These are phyloP conservation scores for Ceratosolen fusciceps DNA, from an alignment of 1,140 invertebrate genomes.

Conservation along the genomic window DNA sequence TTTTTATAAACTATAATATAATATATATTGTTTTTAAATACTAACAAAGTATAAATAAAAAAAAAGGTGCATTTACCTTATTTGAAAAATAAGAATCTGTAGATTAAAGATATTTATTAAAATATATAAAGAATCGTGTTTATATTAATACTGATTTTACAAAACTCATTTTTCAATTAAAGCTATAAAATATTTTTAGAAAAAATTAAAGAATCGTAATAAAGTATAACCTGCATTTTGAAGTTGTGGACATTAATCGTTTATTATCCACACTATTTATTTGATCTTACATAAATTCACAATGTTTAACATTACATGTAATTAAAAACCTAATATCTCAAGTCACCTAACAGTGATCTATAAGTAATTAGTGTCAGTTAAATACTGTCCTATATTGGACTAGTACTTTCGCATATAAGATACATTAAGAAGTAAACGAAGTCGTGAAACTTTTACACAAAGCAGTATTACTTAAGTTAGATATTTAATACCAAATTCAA, in stretches of 20 bases:
- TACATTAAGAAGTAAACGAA: slow-evolving; percentile 41
- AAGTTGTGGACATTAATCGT: slow-evolving; percentile 36
- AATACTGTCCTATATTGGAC: slow-evolving; percentile 25
- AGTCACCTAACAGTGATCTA: slow-evolving; percentile 2
- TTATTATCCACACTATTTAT: slow-evolving; percentile 39
- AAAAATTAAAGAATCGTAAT: slow-evolving; percentile 4
- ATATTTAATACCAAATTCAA: slow-evolving; percentile 23
- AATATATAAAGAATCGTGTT: neutral
- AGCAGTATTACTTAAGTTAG: neutral
- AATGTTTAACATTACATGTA: slow-evolving; percentile 42
- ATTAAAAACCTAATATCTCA: slow-evolving; percentile 26
- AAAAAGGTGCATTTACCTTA: neutral
- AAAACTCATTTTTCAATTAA: slow-evolving; percentile 12
- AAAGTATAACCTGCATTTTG: slow-evolving; percentile 46
- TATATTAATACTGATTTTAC: slow-evolving; percentile 21
- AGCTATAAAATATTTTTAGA: slow-evolving; percentile 1
- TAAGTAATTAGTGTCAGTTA: neutral
- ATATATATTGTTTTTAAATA: neutral
- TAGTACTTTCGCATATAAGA: slow-evolving; percentile 21
- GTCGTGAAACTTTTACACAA: slow-evolving; percentile 18
- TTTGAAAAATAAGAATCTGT: neutral
- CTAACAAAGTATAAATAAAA: neutral
- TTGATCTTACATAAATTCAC: slow-evolving; percentile 45
- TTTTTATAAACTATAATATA: no score
- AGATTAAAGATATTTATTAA: neutral